Evolutionary conservation across 2,888 invertebrate genomes (phyloP).

Genomic region (Caradrina clavipalpis): DNA sequence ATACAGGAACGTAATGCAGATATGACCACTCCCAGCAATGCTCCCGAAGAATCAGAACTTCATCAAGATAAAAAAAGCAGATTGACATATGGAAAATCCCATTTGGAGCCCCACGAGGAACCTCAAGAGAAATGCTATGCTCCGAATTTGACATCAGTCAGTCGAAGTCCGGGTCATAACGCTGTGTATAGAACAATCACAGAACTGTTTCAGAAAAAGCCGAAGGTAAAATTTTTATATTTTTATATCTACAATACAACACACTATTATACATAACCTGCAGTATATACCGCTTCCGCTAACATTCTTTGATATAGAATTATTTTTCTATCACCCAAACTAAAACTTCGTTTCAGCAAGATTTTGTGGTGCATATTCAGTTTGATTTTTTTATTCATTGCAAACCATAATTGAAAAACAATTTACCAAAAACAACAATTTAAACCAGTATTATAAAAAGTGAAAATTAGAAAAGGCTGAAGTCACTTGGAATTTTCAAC

Average conservation of each 20-base stretch:
- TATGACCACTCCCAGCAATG: neutral
- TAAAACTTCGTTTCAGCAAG: no score
- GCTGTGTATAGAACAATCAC: conserved; percentile 63
- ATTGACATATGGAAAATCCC: conserved; percentile 35
- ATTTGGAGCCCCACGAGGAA: conserved; percentile 67
- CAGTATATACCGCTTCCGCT: neutral
- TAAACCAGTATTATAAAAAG: no score
- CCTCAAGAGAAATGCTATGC: conserved; percentile 55
- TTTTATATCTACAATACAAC: no score
- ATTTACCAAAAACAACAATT: no score
- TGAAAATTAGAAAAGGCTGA: no score
- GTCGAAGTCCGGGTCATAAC: conserved; percentile 65
- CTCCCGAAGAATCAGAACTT: neutral
- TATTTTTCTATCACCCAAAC: no score
- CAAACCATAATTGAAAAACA: no score
- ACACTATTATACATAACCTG: neutral
- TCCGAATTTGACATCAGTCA: conserved; percentile 58
- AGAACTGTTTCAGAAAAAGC: conserved; percentile 31
- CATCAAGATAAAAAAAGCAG: neutral
- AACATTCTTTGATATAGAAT: no score
- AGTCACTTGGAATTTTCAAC: no score
- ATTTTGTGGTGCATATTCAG: no score
- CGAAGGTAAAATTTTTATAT: conserved; percentile 57
- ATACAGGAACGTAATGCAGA: neutral
- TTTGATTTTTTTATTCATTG: no score